A percentile compares a stretch with the other conserved stretches of the same genome.
Evolutionary conservation across 2,797 vertebrate species (phyloP).

Genomic region (Chelmon rostratus): DNA sequence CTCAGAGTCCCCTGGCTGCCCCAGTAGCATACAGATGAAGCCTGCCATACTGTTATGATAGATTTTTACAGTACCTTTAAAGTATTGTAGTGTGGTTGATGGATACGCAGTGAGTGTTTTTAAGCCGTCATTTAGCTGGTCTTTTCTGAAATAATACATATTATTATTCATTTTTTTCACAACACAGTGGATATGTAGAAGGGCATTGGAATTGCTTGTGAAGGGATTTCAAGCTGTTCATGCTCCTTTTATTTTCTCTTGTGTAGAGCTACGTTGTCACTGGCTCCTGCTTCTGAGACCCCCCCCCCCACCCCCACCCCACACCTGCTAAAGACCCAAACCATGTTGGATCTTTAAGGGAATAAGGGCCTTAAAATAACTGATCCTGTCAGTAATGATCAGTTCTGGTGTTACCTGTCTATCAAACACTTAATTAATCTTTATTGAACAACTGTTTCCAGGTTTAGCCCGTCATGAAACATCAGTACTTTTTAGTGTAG

Average conservation of each 20-base stretch:
- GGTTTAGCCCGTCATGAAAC: background rate
- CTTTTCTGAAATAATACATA: background rate
- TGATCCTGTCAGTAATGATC: background rate
- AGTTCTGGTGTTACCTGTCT: background rate
- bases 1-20: constrained; percentile 43
- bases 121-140: background rate
- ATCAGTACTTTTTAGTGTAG: background rate
- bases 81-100: background rate
- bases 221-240: background rate
- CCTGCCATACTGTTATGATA: constrained; percentile 5
- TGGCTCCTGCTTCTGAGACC: too few relatives aligned
- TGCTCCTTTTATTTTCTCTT: background rate
- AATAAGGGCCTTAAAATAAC: background rate
- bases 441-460: background rate
- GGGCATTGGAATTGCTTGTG: background rate
- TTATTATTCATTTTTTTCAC: background rate
- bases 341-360: too few relatives aligned
- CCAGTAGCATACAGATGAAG: constrained; percentile 47
- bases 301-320: too few relatives aligned
- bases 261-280: background rate
- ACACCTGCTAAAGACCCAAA: background rate
- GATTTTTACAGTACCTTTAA: background rate
- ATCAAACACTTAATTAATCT: background rate
- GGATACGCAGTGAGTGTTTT: background rate
- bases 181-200: background rate